Base-by-base conservation (phyloP, 2,888 invertebrate genomes). In the Drosophila seclusa region DNA sequence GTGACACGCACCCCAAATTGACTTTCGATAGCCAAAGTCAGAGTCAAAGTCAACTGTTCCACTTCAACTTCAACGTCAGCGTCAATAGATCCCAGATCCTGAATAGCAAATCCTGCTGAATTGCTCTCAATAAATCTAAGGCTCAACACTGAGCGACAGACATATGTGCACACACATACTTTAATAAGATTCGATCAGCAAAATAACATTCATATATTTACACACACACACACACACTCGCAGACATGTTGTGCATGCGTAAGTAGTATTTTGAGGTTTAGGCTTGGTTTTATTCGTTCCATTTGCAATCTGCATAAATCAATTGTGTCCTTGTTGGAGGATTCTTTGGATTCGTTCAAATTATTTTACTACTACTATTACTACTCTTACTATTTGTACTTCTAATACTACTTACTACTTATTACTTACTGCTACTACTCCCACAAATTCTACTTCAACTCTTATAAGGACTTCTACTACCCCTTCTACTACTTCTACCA, bases 1-100 rank as follows among this genome's bases (percentile, higher is more conserved):
- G 86, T 76, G 89, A 84, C 87, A 87, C 88, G 87, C 87, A 87
- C 69, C 83, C 87, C 63, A 87, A 87, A 87, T 89, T 87, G 89
- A 89, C 87, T 89, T 87, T 87, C 87, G 83, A 84, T 89, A 85
- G 85, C 79, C 80, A 76, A 82, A 36, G 62, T 58, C 63, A 54
- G 27, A 31, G 34, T 4, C n/a, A 54, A 31, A 31, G 34, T 10
- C n/a, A 36, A 29, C 64, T 24, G 34, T 34, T 24, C 45, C 24
- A 45, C 45, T 16, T 45, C 24, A 45, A 24, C 45, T 21, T 21
- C 16, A 31, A 29, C 64, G n/a, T 18, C 53, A 53, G 21, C 18
- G 16, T 1, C 63, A 40, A 45, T 50, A 36, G 69, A 40, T 38
- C 29, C 27, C 29, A 29, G 36, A 68, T 66, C 62, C 65, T 59